Evolutionary conservation across 2,888 invertebrate species (phyloP).

Genomic region (Amphipoea oculea): DNA sequence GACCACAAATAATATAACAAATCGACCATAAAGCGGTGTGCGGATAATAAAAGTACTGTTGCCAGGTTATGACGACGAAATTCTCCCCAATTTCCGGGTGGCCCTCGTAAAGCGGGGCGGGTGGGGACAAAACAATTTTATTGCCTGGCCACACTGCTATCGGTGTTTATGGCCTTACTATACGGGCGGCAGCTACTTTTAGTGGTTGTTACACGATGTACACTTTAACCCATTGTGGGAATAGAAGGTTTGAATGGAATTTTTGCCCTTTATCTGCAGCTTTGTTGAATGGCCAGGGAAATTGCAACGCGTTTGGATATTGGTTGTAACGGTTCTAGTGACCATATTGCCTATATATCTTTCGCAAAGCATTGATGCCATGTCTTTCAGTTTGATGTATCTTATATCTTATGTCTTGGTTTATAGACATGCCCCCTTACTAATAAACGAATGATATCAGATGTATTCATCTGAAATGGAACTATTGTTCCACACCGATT

Average conservation of each 20-base stretch:
- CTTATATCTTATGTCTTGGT: too few relatives aligned
- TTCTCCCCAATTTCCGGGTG: constrained; percentile 70
- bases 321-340: not conserved
- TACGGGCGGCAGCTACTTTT: constrained; percentile 51
- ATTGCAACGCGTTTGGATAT: not conserved
- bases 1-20: constrained; percentile 66
- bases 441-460: too few relatives aligned
- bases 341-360: not conserved
- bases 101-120: constrained; percentile 68
- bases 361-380: too few relatives aligned
- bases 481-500: too few relatives aligned
- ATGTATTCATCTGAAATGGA: too few relatives aligned
- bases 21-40: constrained; percentile 62
- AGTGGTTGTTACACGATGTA: constrained; percentile 57
- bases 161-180: constrained; percentile 61
- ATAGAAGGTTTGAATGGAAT: constrained; percentile 22
- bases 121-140: constrained; percentile 69
- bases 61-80: constrained; percentile 64
- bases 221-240: constrained; percentile 40
- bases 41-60: constrained; percentile 68
- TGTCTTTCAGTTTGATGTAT: not conserved
- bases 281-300: not conserved
- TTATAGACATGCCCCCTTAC: not conserved
- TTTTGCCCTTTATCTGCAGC: constrained; percentile 14
- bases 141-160: constrained; percentile 65